phyloP scores from a whole-genome alignment of 2,888 invertebrate species.

The Lepidocyrtinus sp. region DNA sequence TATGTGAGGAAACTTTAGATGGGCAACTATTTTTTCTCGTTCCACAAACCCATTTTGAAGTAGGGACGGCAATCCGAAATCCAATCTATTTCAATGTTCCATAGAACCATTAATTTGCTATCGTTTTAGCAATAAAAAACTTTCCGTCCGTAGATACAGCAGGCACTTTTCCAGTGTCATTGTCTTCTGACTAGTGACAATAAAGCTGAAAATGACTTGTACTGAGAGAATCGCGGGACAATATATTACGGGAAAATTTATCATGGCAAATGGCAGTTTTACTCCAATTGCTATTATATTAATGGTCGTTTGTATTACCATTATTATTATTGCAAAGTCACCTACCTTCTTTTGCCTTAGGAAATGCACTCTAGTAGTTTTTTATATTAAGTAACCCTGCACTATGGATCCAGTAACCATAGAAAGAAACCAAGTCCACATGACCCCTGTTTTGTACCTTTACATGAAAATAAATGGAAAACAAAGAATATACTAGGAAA shows the following conservation, averaged over 20 bases:
- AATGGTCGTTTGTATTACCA: constrained; percentile 14
- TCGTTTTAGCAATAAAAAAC: too few relatives aligned
- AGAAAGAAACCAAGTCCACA: too few relatives aligned
- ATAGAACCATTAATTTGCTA: constrained; percentile 17
- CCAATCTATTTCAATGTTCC: not conserved
- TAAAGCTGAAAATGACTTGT: constrained; percentile 13
- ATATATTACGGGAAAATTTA: constrained; percentile 16
- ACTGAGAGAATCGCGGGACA: constrained; percentile 14
- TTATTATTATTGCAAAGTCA: too few relatives aligned
- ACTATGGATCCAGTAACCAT: too few relatives aligned
- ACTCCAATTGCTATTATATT: constrained; percentile 9
- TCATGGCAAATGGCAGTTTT: constrained; percentile 26
- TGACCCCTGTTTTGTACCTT: too few relatives aligned
- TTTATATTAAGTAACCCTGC: too few relatives aligned
- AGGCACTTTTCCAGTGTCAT: not conserved
- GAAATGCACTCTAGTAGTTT: too few relatives aligned
- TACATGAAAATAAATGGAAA: not conserved
- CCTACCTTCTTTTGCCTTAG: too few relatives aligned
- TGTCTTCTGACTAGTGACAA: not conserved
- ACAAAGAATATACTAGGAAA: not conserved
- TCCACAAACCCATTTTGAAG: too few relatives aligned
- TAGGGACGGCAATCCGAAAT: too few relatives aligned
- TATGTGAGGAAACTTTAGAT: too few relatives aligned
- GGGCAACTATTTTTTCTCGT: too few relatives aligned
- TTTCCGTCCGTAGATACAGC: not conserved